Base-by-base conservation (phyloP, 2,888 invertebrate species). In the Hyposoter dolosus region DNA sequence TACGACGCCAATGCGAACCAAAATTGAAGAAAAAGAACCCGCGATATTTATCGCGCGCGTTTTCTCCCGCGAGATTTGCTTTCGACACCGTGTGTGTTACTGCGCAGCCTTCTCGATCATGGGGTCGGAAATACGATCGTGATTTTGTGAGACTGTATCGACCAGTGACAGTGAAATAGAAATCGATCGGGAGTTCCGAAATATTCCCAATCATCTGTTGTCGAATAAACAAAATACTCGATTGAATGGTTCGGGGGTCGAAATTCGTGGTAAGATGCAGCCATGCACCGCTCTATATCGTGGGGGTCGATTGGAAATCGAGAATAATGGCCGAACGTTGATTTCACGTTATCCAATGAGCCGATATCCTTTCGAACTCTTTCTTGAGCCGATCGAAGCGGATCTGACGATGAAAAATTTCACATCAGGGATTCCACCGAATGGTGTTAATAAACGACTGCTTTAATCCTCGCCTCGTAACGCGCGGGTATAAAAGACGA, bases 401-500 rank as follows among this genome's bases (percentile, higher is more conserved):
- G 17, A 72, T 32, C 12, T 60, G 23, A 47, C 17, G n/a, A 10
- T 32, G 6, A n/a, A 63, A 63, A 63, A 63, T 40, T 45, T 75
- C 19, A 40, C 53, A 28, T 43, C 6, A 23, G 12, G 17, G 40
- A 60, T 60, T 43, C 7, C 2, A 28, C 19, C 4, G 12, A 43
- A 68, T 77, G 19, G 66, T 47, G 77, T 65, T 68, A 78, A 78
- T 69, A 66, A 72, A 72, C 63, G 71, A 23, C 28, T 35, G 60
- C 23, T 0, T 60, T 79, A 71, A 72, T 79, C 71, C 71, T 69
- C 71, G 85, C 88, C 87, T 88, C 28, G 76, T 87, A 88, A 88
- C 88, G 85, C 88, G 88, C 85, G 84, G 76, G 79, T 76, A 85
- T 77, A 69, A 78, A 60, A 60, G 47, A 68, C 69, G 43, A 35